phyloP scores from a whole-genome alignment of 2,797 vertebrate genomes.

The Apodemus agrarius region DNA sequence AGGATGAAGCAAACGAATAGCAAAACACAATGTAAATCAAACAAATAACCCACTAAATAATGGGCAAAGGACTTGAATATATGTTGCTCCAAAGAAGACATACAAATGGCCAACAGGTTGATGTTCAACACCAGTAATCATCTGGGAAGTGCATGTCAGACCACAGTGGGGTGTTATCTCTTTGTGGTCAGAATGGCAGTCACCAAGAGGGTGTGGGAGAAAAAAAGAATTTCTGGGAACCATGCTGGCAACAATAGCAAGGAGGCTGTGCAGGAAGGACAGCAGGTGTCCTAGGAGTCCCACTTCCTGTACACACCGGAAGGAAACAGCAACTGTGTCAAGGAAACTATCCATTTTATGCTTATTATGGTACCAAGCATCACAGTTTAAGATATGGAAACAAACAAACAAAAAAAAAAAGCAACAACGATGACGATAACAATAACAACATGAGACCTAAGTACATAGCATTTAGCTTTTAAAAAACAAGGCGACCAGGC shows the following conservation, averaged over 20 bases:
- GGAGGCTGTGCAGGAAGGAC: background rate
- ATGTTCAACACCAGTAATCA: background rate
- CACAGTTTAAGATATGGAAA: background rate
- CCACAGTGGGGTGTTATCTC: background rate
- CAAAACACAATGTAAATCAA: background rate
- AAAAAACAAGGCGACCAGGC: background rate
- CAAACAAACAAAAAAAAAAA: background rate
- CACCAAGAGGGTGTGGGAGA: background rate
- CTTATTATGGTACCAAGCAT: accelerated
- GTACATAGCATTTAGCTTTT: background rate
- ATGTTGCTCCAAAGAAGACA: background rate
- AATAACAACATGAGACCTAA: too few species aligned
- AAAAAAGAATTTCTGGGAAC: background rate
- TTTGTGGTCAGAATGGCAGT: background rate
- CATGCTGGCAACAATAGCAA: too few species aligned
- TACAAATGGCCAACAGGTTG: background rate
- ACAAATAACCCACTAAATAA: background rate
- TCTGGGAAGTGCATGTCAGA: background rate
- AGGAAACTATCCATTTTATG: background rate
- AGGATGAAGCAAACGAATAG: background rate
- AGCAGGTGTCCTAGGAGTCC: background rate
- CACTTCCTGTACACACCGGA: background rate
- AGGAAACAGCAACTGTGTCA: background rate
- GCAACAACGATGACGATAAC: background rate
- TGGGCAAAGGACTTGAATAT: background rate